A percentile compares a stretch with the other conserved stretches of the same genome.
Evolutionary conservation across 1,140 invertebrate genomes (phyloP).

Genomic region (Sitodiplosis mosellana): DNA sequence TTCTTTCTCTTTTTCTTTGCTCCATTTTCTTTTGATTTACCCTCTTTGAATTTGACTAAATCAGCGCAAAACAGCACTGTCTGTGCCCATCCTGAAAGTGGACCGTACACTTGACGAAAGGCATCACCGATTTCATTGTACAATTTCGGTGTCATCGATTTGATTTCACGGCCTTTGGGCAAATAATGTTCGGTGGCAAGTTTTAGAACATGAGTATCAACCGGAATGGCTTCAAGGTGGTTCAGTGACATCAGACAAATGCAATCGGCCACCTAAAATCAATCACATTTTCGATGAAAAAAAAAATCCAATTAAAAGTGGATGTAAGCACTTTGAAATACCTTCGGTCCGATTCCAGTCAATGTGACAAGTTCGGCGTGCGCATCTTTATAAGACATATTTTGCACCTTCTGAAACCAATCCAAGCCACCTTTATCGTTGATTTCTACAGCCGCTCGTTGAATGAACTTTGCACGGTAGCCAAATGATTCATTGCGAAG

Average conservation of each 20-base stretch:
- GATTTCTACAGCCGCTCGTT: slow-evolving; percentile 48
- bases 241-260: slow-evolving; percentile 93
- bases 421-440: slow-evolving; percentile 39
- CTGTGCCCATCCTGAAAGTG: slow-evolving; percentile 88
- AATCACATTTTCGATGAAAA: slow-evolving; percentile 1
- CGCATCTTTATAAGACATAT: slow-evolving; percentile 50
- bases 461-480: slow-evolving; percentile 77
- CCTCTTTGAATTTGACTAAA: slow-evolving; percentile 17
- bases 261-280: slow-evolving; percentile 81
- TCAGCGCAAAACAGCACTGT: slow-evolving; percentile 66
- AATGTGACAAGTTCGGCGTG: slow-evolving; percentile 53
- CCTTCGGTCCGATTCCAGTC: slow-evolving; percentile 77
- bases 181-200: slow-evolving; percentile 68
- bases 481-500: slow-evolving; percentile 73
- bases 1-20: no score
- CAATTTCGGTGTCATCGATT: slow-evolving; percentile 64
- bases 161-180: slow-evolving; percentile 54
- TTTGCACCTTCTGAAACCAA: slow-evolving; percentile 49
- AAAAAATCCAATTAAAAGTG: slow-evolving; percentile 1
- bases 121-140: slow-evolving; percentile 70
- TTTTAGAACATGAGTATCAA: slow-evolving; percentile 94
- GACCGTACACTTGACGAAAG: slow-evolving; percentile 68
- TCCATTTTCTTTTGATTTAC: no score
- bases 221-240: slow-evolving; percentile 74
- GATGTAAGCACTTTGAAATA: slow-evolving; percentile 15